phyloP scores from a whole-genome alignment of 1,140 invertebrate species.

The Drosophila seguyi region DNA sequence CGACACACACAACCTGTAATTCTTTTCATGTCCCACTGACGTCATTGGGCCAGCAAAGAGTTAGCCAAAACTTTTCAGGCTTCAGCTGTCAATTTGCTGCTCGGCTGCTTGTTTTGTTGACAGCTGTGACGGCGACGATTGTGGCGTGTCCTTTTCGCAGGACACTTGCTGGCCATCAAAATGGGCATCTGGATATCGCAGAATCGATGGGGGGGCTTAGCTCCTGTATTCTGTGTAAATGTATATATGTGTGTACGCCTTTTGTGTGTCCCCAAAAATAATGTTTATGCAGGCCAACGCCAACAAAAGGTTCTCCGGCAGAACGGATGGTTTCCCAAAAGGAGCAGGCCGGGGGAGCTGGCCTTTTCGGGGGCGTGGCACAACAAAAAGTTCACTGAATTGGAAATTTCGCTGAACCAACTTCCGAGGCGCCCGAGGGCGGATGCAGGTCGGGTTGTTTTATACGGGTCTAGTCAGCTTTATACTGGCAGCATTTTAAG shows the following conservation, averaged over 20 bases:
- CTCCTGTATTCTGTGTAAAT: not conserved
- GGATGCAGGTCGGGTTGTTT: slow-evolving; percentile 17
- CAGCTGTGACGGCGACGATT: slow-evolving; percentile 54
- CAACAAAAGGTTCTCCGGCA: slow-evolving; percentile 25
- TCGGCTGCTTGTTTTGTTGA: slow-evolving; percentile 30
- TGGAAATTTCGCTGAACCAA: slow-evolving; percentile 77
- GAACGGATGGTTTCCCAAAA: slow-evolving; percentile 18
- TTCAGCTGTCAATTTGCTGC: slow-evolving; percentile 48
- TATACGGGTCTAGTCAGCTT: slow-evolving; percentile 37
- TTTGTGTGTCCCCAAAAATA: slow-evolving; percentile 61
- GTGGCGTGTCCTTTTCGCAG: slow-evolving; percentile 46
- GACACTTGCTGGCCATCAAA: slow-evolving; percentile 41
- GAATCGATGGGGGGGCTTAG: slow-evolving; percentile 19
- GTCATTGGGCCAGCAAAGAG: slow-evolving; percentile 38
- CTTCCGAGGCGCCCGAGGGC: slow-evolving; percentile 19
- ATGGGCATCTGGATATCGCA: slow-evolving; percentile 23
- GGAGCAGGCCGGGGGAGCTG: no score
- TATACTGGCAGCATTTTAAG: slow-evolving; percentile 34
- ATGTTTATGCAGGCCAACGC: slow-evolving; percentile 53
- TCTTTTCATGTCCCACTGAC: slow-evolving; percentile 40
- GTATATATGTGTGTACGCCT: slow-evolving; percentile 17
- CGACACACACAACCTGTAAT: slow-evolving; percentile 7
- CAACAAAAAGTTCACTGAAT: slow-evolving; percentile 82
- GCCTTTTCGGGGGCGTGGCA: slow-evolving; percentile 20
- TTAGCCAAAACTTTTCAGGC: slow-evolving; percentile 14